Percentiles rank a stretch among this genome's conserved stretches.
Conservation (phyloP, 2,888 invertebrate species). For the Melinopterus prodromus region DNA sequence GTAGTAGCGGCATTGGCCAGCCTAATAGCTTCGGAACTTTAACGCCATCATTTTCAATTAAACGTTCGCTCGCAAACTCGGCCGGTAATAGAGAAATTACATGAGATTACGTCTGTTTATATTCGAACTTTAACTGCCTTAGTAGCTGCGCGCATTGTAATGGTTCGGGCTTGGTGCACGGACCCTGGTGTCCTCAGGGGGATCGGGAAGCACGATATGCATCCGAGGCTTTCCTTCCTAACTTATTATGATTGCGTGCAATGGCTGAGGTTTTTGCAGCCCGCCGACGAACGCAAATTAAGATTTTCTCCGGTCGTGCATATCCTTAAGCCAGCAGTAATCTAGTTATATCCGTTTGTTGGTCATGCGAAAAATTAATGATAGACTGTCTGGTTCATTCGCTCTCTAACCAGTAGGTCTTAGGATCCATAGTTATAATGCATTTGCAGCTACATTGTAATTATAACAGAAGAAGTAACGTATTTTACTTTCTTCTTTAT, state of each 20-base stretch:
- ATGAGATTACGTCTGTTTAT: background rate
- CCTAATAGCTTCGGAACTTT: background rate
- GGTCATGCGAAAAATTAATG: background rate
- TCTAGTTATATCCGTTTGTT: background rate
- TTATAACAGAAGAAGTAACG: background rate
- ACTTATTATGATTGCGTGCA: slow-evolving; percentile 4
- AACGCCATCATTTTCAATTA: background rate
- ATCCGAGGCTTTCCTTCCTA: background rate
- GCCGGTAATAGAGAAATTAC: background rate
- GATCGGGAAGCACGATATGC: background rate
- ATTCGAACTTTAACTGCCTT: slow-evolving; percentile 4
- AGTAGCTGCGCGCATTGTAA: slow-evolving; percentile 4
- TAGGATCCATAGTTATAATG: background rate
- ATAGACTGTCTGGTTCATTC: background rate
- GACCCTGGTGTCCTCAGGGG: background rate
- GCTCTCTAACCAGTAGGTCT: background rate
- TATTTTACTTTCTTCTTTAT: too few species aligned
- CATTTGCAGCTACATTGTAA: background rate
- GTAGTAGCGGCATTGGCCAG: background rate
- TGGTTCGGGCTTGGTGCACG: background rate
- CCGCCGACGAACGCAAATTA: background rate
- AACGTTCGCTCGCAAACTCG: background rate
- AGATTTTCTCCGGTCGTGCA: background rate
- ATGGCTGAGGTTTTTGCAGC: background rate
- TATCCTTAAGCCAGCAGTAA: background rate